phyloP scores from a whole-genome alignment of 2,888 invertebrate genomes.

The Sussaba pulchella region DNA sequence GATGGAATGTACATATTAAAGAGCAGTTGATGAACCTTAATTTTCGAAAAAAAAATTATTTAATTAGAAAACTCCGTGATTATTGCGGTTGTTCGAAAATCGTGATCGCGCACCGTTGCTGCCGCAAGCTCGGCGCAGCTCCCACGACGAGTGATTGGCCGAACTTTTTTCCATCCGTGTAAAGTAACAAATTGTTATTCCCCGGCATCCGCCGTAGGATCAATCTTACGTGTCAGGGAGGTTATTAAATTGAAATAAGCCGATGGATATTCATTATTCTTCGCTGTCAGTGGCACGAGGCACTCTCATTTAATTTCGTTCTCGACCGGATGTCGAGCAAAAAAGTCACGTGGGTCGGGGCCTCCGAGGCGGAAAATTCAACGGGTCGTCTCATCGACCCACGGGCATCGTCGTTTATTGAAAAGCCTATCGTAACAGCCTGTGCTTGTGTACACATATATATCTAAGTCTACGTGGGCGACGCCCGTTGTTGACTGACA shows the following conservation, averaged over 20 bases:
- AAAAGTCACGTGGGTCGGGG: constrained; percentile 44
- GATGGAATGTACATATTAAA: too few relatives aligned
- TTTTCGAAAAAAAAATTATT: too few relatives aligned
- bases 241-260: constrained; percentile 30
- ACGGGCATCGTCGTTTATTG: constrained; percentile 33
- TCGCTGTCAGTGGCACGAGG: constrained; percentile 44
- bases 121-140: too few relatives aligned
- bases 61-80: too few relatives aligned
- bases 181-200: too few relatives aligned
- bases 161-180: too few relatives aligned
- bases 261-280: constrained; percentile 49
- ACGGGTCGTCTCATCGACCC: constrained; percentile 24
- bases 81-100: too few relatives aligned
- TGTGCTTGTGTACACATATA: constrained; percentile 2
- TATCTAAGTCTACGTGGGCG: constrained; percentile 48
- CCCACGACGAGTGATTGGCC: too few relatives aligned
- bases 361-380: constrained; percentile 41
- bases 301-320: constrained; percentile 46
- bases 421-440: constrained; percentile 40
- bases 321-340: constrained; percentile 48
- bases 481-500: constrained; percentile 55
- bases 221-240: constrained; percentile 16
- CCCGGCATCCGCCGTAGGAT: neutral
- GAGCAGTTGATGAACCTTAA: too few relatives aligned
- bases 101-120: too few relatives aligned